Percentiles rank a stretch among this genome's conserved stretches.
Conservation (phyloP, 1,140 invertebrate species). For the Eubasilissa regina region DNA sequence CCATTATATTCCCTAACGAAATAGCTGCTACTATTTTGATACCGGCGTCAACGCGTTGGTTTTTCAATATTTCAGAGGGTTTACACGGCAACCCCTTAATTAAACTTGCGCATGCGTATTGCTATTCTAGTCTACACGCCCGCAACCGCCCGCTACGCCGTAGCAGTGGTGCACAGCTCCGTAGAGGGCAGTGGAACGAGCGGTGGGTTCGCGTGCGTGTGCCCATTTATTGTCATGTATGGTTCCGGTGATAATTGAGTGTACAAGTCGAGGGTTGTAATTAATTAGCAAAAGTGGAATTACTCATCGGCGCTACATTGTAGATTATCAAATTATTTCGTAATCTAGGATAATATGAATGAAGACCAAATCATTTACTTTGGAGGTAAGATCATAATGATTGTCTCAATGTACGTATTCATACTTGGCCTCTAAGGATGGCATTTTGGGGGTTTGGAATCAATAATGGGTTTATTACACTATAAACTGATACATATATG, state of each 20-base stretch:
- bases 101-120: conserved; percentile 7
- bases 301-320: conserved; percentile 32
- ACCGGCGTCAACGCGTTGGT: no score
- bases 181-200: conserved; percentile 22
- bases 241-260: conserved; percentile 20
- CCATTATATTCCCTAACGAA: no score
- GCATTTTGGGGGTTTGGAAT: conserved; percentile 43
- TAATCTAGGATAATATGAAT: conserved; percentile 72
- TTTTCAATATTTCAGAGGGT: no score
- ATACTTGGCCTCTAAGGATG: conserved; percentile 13
- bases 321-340: conserved; percentile 50
- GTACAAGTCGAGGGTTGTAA: background rate
- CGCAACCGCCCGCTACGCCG: conserved; percentile 23
- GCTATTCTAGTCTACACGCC: background rate
- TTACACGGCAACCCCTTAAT: no score
- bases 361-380: conserved; percentile 83
- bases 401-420: background rate
- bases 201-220: conserved; percentile 22
- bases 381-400: conserved; percentile 76
- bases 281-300: no score
- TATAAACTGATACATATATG: no score
- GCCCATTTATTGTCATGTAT: conserved; percentile 11
- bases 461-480: conserved; percentile 42
- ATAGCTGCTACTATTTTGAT: no score
- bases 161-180: conserved; percentile 12